Evolutionary conservation across 1,140 invertebrate species (phyloP).

Genomic region (Zaprionus africanus): DNA sequence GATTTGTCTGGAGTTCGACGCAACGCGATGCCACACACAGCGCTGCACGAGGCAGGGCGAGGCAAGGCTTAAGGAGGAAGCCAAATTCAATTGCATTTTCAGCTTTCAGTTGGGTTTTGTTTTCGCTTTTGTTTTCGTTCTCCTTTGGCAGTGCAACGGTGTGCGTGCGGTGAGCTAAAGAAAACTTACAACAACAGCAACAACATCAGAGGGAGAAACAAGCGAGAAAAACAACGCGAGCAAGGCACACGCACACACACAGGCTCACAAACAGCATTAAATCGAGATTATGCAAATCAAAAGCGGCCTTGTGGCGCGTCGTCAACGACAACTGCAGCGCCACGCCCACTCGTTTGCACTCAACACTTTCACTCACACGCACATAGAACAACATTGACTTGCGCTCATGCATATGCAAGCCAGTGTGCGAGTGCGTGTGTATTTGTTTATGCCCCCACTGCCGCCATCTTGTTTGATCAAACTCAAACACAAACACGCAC

Average conservation of each 20-base stretch:
- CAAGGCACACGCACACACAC: background rate
- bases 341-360: constrained; percentile 1
- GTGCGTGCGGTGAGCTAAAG: background rate
- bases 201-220: constrained; percentile 14
- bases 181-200: constrained; percentile 21
- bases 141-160: background rate
- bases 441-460: constrained; percentile 58
- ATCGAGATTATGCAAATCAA: constrained; percentile 75
- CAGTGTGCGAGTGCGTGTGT: constrained; percentile 33
- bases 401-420: constrained; percentile 69
- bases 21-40: constrained; percentile 4
- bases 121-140: constrained; percentile 15
- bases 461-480: constrained; percentile 77
- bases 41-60: constrained; percentile 6
- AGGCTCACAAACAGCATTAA: constrained; percentile 44
- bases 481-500: constrained; percentile 58
- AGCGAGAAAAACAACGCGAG: constrained; percentile 36
- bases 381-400: constrained; percentile 61
- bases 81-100: constrained; percentile 49
- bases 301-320: constrained; percentile 54
- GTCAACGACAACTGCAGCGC: constrained; percentile 38
- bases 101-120: background rate
- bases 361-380: constrained; percentile 15
- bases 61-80: constrained; percentile 27
- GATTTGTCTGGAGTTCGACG: constrained; percentile 35